Conservation (phyloP, 2,113 vertebrate genomes). For the Lates calcarifer region DNA sequence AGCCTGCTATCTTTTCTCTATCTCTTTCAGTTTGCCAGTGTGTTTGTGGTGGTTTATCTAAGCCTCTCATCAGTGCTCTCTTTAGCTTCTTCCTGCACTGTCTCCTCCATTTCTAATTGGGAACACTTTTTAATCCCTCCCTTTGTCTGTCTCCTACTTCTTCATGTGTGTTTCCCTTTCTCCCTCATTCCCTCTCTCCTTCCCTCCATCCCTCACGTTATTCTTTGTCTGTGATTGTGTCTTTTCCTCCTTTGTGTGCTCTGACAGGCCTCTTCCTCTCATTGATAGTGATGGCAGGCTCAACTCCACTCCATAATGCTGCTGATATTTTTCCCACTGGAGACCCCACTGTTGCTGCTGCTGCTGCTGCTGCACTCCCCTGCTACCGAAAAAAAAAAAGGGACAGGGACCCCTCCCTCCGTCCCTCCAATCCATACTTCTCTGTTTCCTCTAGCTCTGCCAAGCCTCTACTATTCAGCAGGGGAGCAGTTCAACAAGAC, state of each 20-base stretch:
- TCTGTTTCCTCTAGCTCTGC: conserved; percentile 78
- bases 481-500: conserved; percentile 77
- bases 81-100: conserved; percentile 41
- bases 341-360: conserved; percentile 73
- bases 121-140: conserved; percentile 59
- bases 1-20: conserved; percentile 57
- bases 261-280: conserved; percentile 80
- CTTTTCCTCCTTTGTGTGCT: conserved; percentile 71
- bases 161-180: conserved; percentile 35
- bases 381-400: conserved; percentile 49
- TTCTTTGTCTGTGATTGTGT: conserved; percentile 62
- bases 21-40: conserved; percentile 60
- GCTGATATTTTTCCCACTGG: conserved; percentile 78
- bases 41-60: conserved; percentile 68
- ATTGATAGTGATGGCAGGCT: conserved; percentile 79
- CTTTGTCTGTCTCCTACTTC: conserved; percentile 52
- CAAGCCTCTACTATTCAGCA: conserved; percentile 77
- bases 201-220: conserved; percentile 58
- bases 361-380: conserved; percentile 46
- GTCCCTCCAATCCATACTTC: conserved; percentile 60
- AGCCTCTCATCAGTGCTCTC: conserved; percentile 60
- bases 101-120: conserved; percentile 66
- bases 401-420: conserved; percentile 59
- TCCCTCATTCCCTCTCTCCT: conserved; percentile 35
- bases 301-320: conserved; percentile 71